These are phyloP conservation scores for Alcis repandata DNA, from an alignment of 2,888 invertebrate species.

Conservation along the genomic window DNA sequence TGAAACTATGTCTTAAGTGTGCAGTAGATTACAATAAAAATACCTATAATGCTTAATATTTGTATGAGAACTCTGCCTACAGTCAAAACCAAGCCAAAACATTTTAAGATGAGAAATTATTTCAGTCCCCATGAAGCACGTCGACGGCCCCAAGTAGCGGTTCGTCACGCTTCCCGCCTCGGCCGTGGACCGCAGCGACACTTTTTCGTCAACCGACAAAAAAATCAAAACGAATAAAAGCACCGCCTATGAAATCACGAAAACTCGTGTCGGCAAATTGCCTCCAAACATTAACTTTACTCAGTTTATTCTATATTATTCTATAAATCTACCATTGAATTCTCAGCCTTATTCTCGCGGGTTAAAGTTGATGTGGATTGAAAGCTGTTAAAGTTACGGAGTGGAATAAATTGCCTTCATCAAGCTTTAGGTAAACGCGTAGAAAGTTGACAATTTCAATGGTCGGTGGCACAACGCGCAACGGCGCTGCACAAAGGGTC, in stretches of 20 bases:
- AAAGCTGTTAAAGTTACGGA: constrained; percentile 48
- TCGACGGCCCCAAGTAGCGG: constrained; percentile 45
- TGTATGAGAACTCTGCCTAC: not conserved
- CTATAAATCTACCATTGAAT: constrained; percentile 32
- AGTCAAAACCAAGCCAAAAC: constrained; percentile 21
- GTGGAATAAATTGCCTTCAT: constrained; percentile 69
- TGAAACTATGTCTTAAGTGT: too few relatives aligned
- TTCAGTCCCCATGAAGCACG: constrained; percentile 31
- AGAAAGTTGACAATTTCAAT: constrained; percentile 68
- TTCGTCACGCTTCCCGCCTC: constrained; percentile 62
- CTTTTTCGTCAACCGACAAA: constrained; percentile 65
- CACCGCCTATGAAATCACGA: constrained; percentile 74
- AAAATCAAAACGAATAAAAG: constrained; percentile 69
- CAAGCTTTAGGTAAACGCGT: constrained; percentile 66
- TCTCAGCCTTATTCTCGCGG: constrained; percentile 44
- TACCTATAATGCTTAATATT: not conserved
- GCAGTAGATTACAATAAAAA: too few relatives aligned
- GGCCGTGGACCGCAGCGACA: constrained; percentile 70
- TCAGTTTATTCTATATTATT: not conserved
- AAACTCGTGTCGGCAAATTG: constrained; percentile 78
- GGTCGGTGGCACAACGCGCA: constrained; percentile 58
- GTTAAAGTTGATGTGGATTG: constrained; percentile 42
- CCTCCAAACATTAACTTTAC: constrained; percentile 47
- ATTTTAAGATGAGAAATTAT: constrained; percentile 18
- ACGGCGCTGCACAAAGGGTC: constrained; percentile 64